Conservation (phyloP, 30 jellyfish, hydroid and myxozoan species). For the Cassiopea xamachana region DNA sequence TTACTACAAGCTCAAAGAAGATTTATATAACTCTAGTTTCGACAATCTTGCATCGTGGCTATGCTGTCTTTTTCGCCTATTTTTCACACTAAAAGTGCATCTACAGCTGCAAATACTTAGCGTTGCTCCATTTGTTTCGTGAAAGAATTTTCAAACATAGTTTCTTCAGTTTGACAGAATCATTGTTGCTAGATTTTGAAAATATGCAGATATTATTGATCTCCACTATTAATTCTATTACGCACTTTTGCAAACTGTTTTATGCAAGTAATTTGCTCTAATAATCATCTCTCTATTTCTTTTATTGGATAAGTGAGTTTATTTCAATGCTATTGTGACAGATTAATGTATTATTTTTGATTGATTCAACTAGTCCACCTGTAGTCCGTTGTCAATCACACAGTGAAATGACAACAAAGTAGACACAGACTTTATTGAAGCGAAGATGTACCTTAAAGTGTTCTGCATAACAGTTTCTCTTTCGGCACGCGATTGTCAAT, state of each 20-base stretch:
- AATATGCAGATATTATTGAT: not conserved
- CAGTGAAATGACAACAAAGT: not conserved
- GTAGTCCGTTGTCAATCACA: slow-evolving; percentile 7
- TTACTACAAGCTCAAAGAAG: no score
- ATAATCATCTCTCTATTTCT: slow-evolving; percentile 9
- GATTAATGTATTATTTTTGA: not conserved
- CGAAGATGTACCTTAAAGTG: not conserved
- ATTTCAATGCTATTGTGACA: slow-evolving; percentile 4
- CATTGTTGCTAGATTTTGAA: not conserved
- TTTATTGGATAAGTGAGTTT: slow-evolving; percentile 8
- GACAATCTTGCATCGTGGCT: no score
- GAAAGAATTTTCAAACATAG: not conserved
- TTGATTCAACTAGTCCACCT: not conserved
- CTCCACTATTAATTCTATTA: not conserved
- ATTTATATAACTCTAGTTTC: no score
- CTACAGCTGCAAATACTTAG: not conserved
- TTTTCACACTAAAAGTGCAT: no score
- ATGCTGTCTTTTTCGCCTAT: no score
- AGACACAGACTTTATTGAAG: not conserved
- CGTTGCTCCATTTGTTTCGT: not conserved
- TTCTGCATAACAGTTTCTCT: not conserved
- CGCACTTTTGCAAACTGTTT: not conserved
- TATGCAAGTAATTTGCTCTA: not conserved
- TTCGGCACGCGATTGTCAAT: slow-evolving; percentile 22
- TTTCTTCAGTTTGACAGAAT: not conserved